These are phyloP conservation scores for Anastatus disparis DNA, from an alignment of 1,140 invertebrate genomes.

Conservation along the genomic window DNA sequence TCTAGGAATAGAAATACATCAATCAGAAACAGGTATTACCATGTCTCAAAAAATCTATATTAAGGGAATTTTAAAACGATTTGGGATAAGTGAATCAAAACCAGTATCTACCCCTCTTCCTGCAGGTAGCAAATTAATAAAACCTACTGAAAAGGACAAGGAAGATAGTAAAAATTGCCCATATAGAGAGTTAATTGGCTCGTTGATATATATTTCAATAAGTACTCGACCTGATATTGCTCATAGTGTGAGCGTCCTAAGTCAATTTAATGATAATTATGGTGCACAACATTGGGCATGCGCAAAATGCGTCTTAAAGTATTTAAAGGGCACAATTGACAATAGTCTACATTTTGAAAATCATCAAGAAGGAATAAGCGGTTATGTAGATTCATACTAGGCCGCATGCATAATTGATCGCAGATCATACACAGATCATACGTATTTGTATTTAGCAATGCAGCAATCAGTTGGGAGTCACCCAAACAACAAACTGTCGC, in stretches of 20 bases:
- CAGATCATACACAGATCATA: slow-evolving; percentile 48
- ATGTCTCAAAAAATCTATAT: too few relatives aligned
- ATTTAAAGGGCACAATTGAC: too few relatives aligned
- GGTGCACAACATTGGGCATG: slow-evolving; percentile 45
- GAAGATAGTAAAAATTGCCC: slow-evolving; percentile 31
- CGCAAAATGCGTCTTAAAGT: slow-evolving; percentile 48
- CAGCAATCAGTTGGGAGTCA: slow-evolving; percentile 40
- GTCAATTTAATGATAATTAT: background rate
- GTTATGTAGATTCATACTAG: slow-evolving; percentile 49
- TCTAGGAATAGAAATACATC: too few relatives aligned
- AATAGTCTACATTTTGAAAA: slow-evolving; percentile 36
- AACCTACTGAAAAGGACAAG: too few relatives aligned
- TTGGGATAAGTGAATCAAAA: too few relatives aligned
- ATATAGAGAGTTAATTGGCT: slow-evolving; percentile 55
- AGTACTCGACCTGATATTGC: slow-evolving; percentile 58
- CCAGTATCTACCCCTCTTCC: too few relatives aligned
- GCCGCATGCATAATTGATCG: slow-evolving; percentile 43
- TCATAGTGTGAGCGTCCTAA: slow-evolving; percentile 48
- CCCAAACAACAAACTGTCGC: slow-evolving; percentile 44
- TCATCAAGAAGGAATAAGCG: background rate
- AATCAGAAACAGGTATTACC: too few relatives aligned
- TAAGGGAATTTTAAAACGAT: too few relatives aligned
- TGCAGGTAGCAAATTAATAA: too few relatives aligned
- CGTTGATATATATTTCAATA: slow-evolving; percentile 53
- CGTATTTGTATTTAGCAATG: background rate